These are phyloP conservation scores for Tragelaphus scriptus DNA, from an alignment of 2,113 vertebrate genomes.

Conservation along the genomic window DNA sequence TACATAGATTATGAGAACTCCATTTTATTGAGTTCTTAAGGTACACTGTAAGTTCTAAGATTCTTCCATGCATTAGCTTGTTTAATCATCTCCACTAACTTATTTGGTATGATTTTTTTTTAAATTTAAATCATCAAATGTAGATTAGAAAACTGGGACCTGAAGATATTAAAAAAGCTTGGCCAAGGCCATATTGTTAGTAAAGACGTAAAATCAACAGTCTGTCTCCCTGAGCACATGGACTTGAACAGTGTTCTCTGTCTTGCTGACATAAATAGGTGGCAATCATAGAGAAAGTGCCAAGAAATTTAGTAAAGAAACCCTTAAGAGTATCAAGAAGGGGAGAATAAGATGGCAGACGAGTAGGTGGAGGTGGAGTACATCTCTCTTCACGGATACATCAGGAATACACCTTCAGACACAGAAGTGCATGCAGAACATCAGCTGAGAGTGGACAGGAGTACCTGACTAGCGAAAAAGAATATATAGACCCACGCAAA, in stretches of 20 bases:
- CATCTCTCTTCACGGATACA: background rate
- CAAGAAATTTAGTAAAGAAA: background rate
- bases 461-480: background rate
- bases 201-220: background rate
- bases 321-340: background rate
- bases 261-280: no score
- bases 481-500: background rate
- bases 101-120: background rate
- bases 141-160: background rate
- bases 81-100: background rate
- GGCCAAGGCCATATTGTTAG: background rate
- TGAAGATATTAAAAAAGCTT: background rate
- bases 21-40: background rate
- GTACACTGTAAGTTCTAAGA: background rate
- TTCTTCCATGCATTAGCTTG: background rate
- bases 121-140: background rate
- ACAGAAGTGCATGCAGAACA: background rate
- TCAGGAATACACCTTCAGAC: background rate
- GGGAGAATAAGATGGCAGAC: background rate
- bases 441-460: background rate
- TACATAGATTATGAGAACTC: background rate
- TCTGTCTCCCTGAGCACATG: background rate
- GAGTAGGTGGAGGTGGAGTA: rapidly evolving
- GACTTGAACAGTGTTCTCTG: background rate
- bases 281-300: background rate